Evolutionary conservation across 2,888 invertebrate genomes (phyloP).

Genomic region (Brachylomia viminalis): DNA sequence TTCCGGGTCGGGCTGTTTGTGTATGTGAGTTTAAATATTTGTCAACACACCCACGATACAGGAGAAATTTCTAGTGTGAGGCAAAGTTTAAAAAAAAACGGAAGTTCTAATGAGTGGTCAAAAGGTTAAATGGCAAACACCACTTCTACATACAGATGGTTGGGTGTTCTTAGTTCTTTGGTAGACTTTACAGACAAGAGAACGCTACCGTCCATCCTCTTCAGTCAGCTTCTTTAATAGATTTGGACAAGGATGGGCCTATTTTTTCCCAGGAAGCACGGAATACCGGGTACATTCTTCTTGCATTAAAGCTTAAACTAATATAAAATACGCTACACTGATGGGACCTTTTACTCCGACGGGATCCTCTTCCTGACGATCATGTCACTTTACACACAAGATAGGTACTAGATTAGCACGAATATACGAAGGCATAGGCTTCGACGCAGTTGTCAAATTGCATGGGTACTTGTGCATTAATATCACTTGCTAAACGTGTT

Average conservation of each 20-base stretch:
- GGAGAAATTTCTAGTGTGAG: too few relatives aligned
- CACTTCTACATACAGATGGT: not conserved
- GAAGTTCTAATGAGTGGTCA: not conserved
- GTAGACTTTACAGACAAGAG: not conserved
- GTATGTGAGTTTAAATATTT: too few relatives aligned
- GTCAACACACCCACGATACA: too few relatives aligned
- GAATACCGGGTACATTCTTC: not conserved
- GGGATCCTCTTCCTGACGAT: not conserved
- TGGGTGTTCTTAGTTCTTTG: not conserved
- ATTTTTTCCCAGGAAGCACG: not conserved
- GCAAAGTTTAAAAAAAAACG: too few relatives aligned
- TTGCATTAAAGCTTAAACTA: not conserved
- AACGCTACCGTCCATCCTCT: not conserved
- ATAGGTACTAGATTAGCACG: constrained; percentile 3
- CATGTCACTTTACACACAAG: not conserved
- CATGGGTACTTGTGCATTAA: constrained; percentile 7
- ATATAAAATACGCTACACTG: not conserved
- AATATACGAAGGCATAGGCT: constrained; percentile 3
- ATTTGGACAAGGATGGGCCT: not conserved
- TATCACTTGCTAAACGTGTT: not conserved
- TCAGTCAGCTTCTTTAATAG: not conserved
- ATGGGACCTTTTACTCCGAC: not conserved
- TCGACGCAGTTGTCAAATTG: constrained; percentile 29
- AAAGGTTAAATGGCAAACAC: not conserved
- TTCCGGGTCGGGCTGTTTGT: too few relatives aligned